Conservation (phyloP, 2,888 invertebrate species). For the Drosophila macrospina region DNA sequence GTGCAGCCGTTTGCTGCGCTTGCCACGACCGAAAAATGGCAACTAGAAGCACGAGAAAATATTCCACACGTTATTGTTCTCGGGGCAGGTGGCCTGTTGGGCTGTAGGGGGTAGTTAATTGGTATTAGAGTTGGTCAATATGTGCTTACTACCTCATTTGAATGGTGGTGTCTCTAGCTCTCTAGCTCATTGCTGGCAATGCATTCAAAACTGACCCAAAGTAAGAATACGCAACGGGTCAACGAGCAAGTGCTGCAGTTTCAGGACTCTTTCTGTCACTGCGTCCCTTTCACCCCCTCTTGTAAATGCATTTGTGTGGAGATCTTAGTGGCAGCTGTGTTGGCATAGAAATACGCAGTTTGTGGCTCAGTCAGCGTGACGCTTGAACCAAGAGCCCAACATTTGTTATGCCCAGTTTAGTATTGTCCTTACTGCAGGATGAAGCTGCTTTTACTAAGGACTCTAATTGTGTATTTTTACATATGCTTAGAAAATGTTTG, state of each 20-base stretch:
- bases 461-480: background rate
- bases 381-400: constrained; percentile 25
- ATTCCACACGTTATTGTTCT: constrained; percentile 35
- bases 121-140: constrained; percentile 72
- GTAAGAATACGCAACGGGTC: constrained; percentile 8
- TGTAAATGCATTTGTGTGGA: constrained; percentile 4
- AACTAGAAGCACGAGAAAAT: constrained; percentile 62
- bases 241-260: constrained; percentile 7
- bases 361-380: constrained; percentile 53
- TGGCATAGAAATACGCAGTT: constrained; percentile 48
- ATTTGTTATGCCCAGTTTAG: background rate
- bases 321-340: constrained; percentile 48
- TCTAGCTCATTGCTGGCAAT: constrained; percentile 37
- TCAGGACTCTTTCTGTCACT: background rate
- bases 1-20: constrained; percentile 44
- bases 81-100: constrained; percentile 42
- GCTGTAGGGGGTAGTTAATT: constrained; percentile 65
- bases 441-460: background rate
- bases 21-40: constrained; percentile 69
- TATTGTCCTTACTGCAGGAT: background rate
- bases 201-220: constrained; percentile 28
- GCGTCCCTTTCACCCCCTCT: constrained; percentile 15
- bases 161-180: constrained; percentile 35
- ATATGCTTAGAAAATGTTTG: background rate
- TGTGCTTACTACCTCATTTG: constrained; percentile 17